Evolutionary conservation across 2,888 invertebrate species (phyloP), one percentile per base, ranked within the genome.

Genomic region (Podabrus alpinus): DNA sequence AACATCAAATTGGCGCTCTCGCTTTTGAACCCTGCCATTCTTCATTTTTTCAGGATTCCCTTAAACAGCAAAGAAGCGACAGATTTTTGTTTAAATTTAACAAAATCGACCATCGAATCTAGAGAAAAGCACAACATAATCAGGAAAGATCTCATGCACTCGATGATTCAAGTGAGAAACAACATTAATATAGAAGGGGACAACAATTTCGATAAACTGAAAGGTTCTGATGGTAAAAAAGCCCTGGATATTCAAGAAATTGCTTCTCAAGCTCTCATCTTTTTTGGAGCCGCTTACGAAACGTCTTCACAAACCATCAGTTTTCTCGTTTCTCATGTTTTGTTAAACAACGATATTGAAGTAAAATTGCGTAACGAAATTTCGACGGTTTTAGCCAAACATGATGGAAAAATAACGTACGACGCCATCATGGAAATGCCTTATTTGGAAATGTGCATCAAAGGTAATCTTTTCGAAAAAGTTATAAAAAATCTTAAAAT

Each of bases 271-370:
- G 78, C 81, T 68, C 81, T 79, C 61, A 72, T 84, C 7, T 83
- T 84, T 69, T 82, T 84, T 15, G 71, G 78, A 10, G 86, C 86
- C 11, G 86, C 86, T 0, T 86, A 85, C 71, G 86, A 86, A 79
- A 86, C 86, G 0, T 86, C 86, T 9, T 86, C 86, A 3, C 82
- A 83, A n/a, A 82, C 82, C 69, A 84, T 89, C 80, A 86, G 87
- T 66, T 90, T 87, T 76, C 86, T 86, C 1, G 80, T 90, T 15
- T 90, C 87, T 77, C 89, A 89, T 79, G 80, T 91, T 59, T 88
- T 90, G 2, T 83, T 85, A 10, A 87, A 90, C 79, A 86, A 84
- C 1, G 82, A 86, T 0, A 78, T 88, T 3, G 90, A 90, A 77
- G 82, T 86, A 1, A 88, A 84, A 67, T 77, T 87, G 0, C 80